Evolutionary conservation across 1,140 invertebrate genomes (phyloP), one percentile per base, ranked within the genome.

Genomic region (Metopolophium dirhodum): DNA sequence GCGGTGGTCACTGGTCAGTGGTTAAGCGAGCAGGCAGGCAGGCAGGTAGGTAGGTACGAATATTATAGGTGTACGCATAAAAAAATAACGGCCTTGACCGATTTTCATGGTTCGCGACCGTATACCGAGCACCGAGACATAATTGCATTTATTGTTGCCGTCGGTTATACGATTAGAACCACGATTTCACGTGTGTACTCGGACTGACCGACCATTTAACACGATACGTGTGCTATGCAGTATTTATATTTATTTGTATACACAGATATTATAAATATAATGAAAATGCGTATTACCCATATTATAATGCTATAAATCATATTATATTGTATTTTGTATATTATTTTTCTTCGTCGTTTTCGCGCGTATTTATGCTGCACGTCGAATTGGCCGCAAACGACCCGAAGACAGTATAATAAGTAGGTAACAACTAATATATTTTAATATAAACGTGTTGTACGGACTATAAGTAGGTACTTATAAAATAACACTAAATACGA

Each of bases 31-130:
- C 61, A n/a, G 61, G 26, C 26, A 61, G 26, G 35, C 11, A 14
- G 47, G 11, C 14, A 20, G 49, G 49, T 4, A 49, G 49, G 49
- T 23, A 45, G 37, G 11, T 47, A 86, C 30, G 61, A n/a, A 68
- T 18, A 51, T 51, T 18, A 51, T 51, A 51, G 61, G 61, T 18
- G n/a, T 77, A 77, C 6, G 14, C 30, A 86, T 18, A 86, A 86
- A 26, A 86, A 49, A 88, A 51, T n/a, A 51, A 49, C 87, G 87
- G 49, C 87, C 87, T 88, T 88, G 87, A 88, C 87, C 87, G 87
- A 88, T 88, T 51, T 88, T 88, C 87, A 88, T 49, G 87, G 87
- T 88, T 88, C 41, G 85, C 85, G 45, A 86, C 85, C 45, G 30
- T 86, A 86, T 86, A 30, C 87, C 87, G 87, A 88, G 87, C 87